Evolutionary conservation across 1,140 invertebrate species (phyloP), one percentile per base, ranked within the genome.

Genomic region (Planococcus citri): DNA sequence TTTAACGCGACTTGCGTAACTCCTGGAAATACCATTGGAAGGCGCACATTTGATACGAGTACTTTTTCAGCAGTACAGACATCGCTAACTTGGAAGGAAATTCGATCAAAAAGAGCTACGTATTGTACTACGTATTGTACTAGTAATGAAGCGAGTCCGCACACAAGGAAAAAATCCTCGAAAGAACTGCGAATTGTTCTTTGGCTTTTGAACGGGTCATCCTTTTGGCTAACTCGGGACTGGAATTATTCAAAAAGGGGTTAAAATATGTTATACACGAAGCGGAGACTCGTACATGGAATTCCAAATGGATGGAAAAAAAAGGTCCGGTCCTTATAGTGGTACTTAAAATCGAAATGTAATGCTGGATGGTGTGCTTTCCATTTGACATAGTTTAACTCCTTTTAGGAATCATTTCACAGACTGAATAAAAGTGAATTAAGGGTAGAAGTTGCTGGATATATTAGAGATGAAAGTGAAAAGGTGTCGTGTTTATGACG

Each of bases 181-280:
- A 33, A 33, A 33, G 29, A 33, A 33, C 4, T 33, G 3, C 29
- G 4, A 33, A 33, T 33, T 33, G 29, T 33, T 33, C 29, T 33
- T 33, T 14, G 41, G 41, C 41, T 51, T 51, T 51, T n/a, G n/a
- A 51, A 51, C 41, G 41, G n/a, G 6, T 51, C 17, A 17, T 51
- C 41, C 41, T 51, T 14, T 14, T 51, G n/a, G n/a, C 41, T 51
- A 17, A 51, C n/a, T 51, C 41, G n/a, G 6, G 12, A n/a, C 17
- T 51, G 41, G 41, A 51, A 51, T 51, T 51, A 51, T 51, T 51
- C 41, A 51, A 51, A 51, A 51, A 51, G 41, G 41, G 41, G n/a
- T 51, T 51, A 51, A 51, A 51, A 51, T 51, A 51, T 51, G 10
- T 51, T 51, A 20, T 51, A 51, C 41, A 51, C n/a, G 41, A 14